Percentiles rank a stretch among this genome's conserved stretches.
phyloP scores from a whole-genome alignment of 2,888 invertebrate genomes.

The Philereme transversata region DNA sequence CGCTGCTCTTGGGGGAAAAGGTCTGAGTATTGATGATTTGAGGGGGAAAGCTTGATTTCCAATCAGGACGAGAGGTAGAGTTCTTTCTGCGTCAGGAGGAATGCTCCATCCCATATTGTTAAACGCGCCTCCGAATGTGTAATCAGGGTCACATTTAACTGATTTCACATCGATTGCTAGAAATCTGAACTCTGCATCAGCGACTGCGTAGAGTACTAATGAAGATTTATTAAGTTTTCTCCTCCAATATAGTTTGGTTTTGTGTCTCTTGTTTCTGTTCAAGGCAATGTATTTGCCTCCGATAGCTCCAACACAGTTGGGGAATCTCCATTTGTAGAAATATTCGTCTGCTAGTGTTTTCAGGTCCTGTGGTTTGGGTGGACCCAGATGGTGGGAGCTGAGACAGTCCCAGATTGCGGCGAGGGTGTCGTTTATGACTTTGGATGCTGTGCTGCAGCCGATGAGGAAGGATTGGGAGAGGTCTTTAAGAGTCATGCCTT shows the following conservation, averaged over 20 bases:
- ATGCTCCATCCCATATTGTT: constrained; percentile 25
- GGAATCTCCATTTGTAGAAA: constrained; percentile 31
- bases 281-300: constrained; percentile 34
- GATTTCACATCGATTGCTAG: constrained; percentile 18
- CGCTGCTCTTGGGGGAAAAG: constrained; percentile 30
- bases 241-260: constrained; percentile 6
- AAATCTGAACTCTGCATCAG: constrained; percentile 32
- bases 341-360: constrained; percentile 24
- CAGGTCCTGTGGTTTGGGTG: constrained; percentile 17
- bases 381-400: constrained; percentile 11
- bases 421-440: constrained; percentile 25
- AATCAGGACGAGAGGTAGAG: constrained; percentile 36
- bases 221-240: constrained; percentile 11
- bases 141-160: constrained; percentile 14
- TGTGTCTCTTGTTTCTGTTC: constrained; percentile 6
- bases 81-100: constrained; percentile 32
- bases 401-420: constrained; percentile 24
- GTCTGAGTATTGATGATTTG: constrained; percentile 35
- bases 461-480: constrained; percentile 23
- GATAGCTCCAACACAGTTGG: constrained; percentile 36
- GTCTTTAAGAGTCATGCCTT: constrained; percentile 23
- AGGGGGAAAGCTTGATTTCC: constrained; percentile 41
- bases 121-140: constrained; percentile 22
- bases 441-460: constrained; percentile 21
- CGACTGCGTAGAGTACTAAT: constrained; percentile 25